A percentile compares a stretch with the other conserved stretches of the same genome.
phyloP scores from a whole-genome alignment of 2,797 vertebrate genomes.

The Rhynchonycteris naso region DNA sequence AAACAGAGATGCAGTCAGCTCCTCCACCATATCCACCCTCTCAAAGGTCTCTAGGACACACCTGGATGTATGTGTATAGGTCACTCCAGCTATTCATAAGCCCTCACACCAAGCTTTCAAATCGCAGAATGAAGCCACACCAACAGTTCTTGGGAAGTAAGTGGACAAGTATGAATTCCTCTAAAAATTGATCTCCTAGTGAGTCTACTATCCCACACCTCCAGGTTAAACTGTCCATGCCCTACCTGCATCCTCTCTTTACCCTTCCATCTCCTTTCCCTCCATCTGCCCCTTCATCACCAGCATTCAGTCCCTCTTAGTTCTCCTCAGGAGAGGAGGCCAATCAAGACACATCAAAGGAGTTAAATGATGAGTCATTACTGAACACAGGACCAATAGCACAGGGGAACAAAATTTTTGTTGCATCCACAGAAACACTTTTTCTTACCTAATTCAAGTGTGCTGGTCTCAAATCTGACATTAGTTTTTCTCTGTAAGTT shows the following conservation, averaged over 20 bases:
- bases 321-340: background rate
- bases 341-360: background rate
- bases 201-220: background rate
- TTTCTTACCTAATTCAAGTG: no score
- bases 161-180: background rate
- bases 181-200: background rate
- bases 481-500: no score
- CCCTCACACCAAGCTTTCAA: background rate
- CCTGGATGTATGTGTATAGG: no score
- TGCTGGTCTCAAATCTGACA: no score
- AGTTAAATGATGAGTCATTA: background rate
- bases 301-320: background rate
- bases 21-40: no score
- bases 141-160: background rate
- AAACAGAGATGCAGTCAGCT: background rate
- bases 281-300: background rate
- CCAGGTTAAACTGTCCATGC: background rate
- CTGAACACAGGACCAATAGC: background rate
- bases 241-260: background rate
- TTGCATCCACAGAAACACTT: no score
- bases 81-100: background rate
- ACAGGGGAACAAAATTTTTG: no score
- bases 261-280: background rate
- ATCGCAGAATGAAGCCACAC: background rate
- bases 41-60: background rate